A percentile compares a stretch with the other conserved stretches of the same genome.
Conservation (phyloP, 30 jellyfish, hydroid and myxozoan genomes). For the Rhopilema esculentum region DNA sequence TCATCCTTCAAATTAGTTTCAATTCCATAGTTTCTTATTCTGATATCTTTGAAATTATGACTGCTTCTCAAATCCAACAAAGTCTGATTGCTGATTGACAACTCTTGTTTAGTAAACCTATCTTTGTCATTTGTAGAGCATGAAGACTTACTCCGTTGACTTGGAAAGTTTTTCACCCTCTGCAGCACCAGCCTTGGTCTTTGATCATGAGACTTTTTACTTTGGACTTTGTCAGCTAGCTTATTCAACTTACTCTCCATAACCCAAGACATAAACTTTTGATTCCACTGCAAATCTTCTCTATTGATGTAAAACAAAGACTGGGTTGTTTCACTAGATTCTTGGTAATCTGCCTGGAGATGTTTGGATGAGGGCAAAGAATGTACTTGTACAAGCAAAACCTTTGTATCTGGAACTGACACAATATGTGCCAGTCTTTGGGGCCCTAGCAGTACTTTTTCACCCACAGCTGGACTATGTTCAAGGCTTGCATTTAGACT, state of each 20-base stretch:
- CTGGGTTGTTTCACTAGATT: neutral
- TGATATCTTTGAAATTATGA: neutral
- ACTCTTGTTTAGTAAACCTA: neutral
- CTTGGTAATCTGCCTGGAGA: slow-evolving; percentile 35
- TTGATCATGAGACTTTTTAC: neutral
- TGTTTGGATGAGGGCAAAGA: slow-evolving; percentile 22
- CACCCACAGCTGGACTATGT: slow-evolving; percentile 31
- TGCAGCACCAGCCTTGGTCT: neutral
- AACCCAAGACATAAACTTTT: slow-evolving; percentile 33
- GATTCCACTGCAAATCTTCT: slow-evolving; percentile 53
- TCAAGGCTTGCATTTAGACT: neutral
- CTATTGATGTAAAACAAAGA: slow-evolving; percentile 38
- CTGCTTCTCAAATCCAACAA: neutral
- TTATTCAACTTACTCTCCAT: neutral
- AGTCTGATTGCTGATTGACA: neutral
- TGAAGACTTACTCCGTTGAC: neutral
- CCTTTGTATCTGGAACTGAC: slow-evolving; percentile 51
- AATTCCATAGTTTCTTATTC: neutral
- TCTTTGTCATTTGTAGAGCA: neutral
- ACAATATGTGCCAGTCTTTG: slow-evolving; percentile 65
- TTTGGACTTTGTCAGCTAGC: neutral
- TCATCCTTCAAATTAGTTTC: neutral
- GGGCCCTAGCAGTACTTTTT: slow-evolving; percentile 43
- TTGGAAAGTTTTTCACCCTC: neutral
- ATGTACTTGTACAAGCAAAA: slow-evolving; percentile 46